phyloP scores from a whole-genome alignment of 92 coral and sea anemone genomes.

The Palythoa grandiflora region DNA sequence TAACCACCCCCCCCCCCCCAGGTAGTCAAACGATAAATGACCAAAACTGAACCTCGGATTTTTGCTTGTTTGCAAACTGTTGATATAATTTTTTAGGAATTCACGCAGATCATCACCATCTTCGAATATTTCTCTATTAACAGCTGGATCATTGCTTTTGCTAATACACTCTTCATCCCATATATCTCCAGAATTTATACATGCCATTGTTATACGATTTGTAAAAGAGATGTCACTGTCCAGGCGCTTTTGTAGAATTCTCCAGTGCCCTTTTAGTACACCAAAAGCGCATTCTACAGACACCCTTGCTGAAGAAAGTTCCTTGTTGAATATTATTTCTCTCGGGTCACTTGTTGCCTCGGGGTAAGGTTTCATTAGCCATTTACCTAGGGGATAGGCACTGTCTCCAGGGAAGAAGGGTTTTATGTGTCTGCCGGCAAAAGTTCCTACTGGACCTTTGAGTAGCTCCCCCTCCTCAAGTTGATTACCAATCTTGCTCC shows the following conservation, averaged over 20 bases:
- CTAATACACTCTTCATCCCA: slow-evolving; percentile 29
- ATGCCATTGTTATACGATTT: slow-evolving; percentile 17
- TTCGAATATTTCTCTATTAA: slow-evolving; percentile 26
- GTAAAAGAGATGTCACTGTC: slow-evolving; percentile 64
- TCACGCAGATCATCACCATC: slow-evolving; percentile 23
- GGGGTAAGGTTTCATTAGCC: slow-evolving; percentile 57
- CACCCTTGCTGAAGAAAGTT: slow-evolving; percentile 63
- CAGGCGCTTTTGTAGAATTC: slow-evolving; percentile 59
- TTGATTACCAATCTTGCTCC: slow-evolving; percentile 39
- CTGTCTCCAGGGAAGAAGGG: slow-evolving; percentile 61
- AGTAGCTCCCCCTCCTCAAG: slow-evolving; percentile 32
- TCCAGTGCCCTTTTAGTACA: slow-evolving; percentile 61
- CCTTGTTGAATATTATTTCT: slow-evolving; percentile 62
- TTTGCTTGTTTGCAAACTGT: slow-evolving; percentile 1
- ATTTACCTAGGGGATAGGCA: slow-evolving; percentile 64
- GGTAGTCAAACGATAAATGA: slow-evolving; percentile 18
- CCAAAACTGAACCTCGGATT: slow-evolving; percentile 13
- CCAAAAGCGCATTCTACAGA: slow-evolving; percentile 68
- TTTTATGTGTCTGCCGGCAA: slow-evolving; percentile 49
- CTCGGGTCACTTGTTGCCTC: slow-evolving; percentile 56
- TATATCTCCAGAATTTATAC: slow-evolving; percentile 19
- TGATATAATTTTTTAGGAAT: neutral
- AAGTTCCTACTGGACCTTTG: slow-evolving; percentile 43
- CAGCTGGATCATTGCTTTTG: slow-evolving; percentile 5
- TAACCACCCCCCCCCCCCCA: slow-evolving; percentile 1